Base-by-base conservation (phyloP, 1,140 invertebrate species). In the Calephelis nemesis region DNA sequence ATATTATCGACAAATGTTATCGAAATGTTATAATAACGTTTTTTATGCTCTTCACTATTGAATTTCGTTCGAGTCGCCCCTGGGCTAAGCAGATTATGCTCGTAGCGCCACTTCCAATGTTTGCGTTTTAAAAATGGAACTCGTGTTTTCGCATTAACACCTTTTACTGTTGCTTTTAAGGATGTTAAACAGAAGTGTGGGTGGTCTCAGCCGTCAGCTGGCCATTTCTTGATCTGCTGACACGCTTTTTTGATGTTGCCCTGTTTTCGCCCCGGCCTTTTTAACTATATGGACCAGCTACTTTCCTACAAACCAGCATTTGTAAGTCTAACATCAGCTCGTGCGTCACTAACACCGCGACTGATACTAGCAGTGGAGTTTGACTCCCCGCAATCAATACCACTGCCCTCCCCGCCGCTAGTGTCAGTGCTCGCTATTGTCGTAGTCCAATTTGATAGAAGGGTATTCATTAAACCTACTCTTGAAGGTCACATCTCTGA, bases 111-210 rank as follows among this genome's bases (percentile, higher is more conserved):
- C 54, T 58, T 58, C 30, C 63, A 76, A 71, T 89, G 82, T 89
- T 84, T 86, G 81, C 66, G 67, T 83, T 84, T 75, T 75, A 86
- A 85, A 85, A 85, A 85, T 87, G 85, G 85, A 78, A 84, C 79
- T 77, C 68, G 75, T 81, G 80, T 79, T 84, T 88, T 87, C 84
- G 82, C 78, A 78, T 91, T 91, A 91, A 78, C 88, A 85, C 88
- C 85, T 91, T 90, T 89, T 88, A 88, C 82, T 89, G 84, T 83
- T 76, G 78, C 84, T 87, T 87, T 85, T 85, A 84, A 83, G 77
- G 76, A 78, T 67, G 63, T 75, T 68, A 71, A 78, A 75, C 74
- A 75, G 63, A 81, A 73, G 62, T 82, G 86, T 88, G 88, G 89
- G 88, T 89, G 88, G 87, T 86, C 87, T 60, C 30, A 52, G 15